These are phyloP conservation scores for Myrmecophaga tridactyla DNA, from an alignment of 2,113 vertebrate species.

Conservation along the genomic window DNA sequence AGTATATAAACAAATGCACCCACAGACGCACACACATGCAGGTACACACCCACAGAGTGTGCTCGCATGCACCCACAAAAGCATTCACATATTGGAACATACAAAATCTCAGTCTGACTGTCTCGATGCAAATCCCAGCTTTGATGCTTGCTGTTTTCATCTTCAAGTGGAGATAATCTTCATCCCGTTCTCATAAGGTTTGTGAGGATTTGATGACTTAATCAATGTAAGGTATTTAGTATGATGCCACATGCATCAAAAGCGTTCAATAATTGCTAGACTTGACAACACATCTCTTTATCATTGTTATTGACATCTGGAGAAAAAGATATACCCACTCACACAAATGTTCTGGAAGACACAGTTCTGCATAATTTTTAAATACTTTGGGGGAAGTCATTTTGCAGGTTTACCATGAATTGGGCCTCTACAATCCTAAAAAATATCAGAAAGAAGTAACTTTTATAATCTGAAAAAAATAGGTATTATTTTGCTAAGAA, in stretches of 20 bases:
- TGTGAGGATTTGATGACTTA: background rate
- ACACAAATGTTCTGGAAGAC: background rate
- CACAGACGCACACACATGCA: background rate
- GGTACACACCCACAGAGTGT: background rate
- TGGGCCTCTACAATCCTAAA: background rate
- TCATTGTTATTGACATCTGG: background rate
- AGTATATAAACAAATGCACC: background rate
- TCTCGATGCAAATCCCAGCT: background rate
- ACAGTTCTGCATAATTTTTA: background rate
- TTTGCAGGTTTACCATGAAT: background rate
- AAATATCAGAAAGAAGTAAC: background rate
- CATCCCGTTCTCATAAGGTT: background rate
- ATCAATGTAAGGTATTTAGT: background rate
- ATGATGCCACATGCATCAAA: rapidly evolving
- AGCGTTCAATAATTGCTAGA: background rate
- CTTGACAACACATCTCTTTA: rapidly evolving
- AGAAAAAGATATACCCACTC: background rate
- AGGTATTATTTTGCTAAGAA: background rate
- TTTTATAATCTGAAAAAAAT: background rate
- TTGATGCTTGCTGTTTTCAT: background rate
- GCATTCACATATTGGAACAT: background rate
- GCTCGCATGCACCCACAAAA: rapidly evolving
- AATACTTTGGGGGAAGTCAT: background rate
- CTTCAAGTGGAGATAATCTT: background rate
- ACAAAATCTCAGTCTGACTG: background rate